phyloP scores from a whole-genome alignment of 2,113 vertebrate species.

The Thryonomys swinderianus region DNA sequence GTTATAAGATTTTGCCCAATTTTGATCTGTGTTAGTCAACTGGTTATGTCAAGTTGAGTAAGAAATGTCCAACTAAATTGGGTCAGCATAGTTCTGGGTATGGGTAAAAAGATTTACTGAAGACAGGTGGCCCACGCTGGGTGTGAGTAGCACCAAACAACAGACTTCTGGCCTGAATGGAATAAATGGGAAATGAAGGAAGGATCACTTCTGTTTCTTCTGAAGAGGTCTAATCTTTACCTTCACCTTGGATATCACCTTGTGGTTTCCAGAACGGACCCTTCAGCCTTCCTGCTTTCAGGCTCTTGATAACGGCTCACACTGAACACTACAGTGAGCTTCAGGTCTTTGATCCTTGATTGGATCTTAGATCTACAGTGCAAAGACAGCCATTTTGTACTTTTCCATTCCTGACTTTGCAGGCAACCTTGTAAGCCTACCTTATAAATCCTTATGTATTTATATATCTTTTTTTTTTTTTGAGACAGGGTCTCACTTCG shows the following conservation, averaged over 20 bases:
- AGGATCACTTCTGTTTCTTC: not conserved
- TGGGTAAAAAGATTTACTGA: not conserved
- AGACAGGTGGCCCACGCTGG: not conserved
- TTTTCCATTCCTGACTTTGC: not conserved
- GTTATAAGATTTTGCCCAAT: not conserved
- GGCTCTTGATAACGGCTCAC: not conserved
- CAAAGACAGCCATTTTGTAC: not conserved
- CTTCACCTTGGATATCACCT: not conserved
- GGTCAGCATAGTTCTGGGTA: not conserved
- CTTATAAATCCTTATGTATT: not conserved
- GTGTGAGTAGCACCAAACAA: not conserved
- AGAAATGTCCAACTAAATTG: not conserved
- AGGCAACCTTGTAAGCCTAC: not conserved
- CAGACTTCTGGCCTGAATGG: not conserved
- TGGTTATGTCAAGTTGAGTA: not conserved
- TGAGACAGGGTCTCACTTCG: no score
- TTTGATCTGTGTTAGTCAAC: not conserved
- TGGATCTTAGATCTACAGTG: not conserved
- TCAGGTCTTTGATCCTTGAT: not conserved
- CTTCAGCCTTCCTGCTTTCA: not conserved
- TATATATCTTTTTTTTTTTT: no score
- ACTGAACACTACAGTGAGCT: not conserved
- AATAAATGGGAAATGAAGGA: not conserved
- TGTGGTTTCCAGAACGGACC: not conserved
- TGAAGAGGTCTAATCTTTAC: not conserved